These are phyloP conservation scores for Halesus radiatus DNA, from an alignment of 1,140 invertebrate genomes.

Conservation along the genomic window DNA sequence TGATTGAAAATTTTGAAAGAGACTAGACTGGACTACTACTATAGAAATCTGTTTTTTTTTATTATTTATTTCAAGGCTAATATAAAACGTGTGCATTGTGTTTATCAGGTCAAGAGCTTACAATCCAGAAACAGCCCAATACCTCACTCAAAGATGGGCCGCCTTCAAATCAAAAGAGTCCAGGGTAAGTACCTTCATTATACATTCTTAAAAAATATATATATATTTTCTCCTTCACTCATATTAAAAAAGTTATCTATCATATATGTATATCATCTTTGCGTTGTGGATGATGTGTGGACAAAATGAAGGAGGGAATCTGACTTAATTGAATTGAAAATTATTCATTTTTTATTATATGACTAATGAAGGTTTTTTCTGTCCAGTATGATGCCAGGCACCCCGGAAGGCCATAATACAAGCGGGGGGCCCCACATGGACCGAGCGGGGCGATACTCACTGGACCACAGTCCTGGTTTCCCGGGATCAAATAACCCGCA, in stretches of 20 bases:
- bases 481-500: constrained; percentile 68
- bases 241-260: too few relatives aligned
- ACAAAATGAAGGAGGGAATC: too few relatives aligned
- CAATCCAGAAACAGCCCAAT: constrained; percentile 96
- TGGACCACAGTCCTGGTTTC: constrained; percentile 67
- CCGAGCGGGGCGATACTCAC: constrained; percentile 65
- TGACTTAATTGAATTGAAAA: too few relatives aligned
- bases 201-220: too few relatives aligned
- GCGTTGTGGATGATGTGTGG: too few relatives aligned
- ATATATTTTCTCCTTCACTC: too few relatives aligned
- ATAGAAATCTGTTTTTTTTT: too few relatives aligned
- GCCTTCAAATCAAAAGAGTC: constrained; percentile 71
- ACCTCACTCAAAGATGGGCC: constrained; percentile 85
- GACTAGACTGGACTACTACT: too few relatives aligned
- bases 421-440: constrained; percentile 61
- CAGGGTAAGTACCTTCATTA: constrained; percentile 69
- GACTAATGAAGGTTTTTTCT: background rate
- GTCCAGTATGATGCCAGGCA: constrained; percentile 69
- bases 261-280: too few relatives aligned
- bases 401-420: constrained; percentile 63
- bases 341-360: too few relatives aligned
- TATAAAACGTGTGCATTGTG: background rate
- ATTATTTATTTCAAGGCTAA: too few relatives aligned
- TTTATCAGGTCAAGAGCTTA: constrained; percentile 86
- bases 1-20: too few relatives aligned